Evolutionary conservation across 2,888 invertebrate genomes (phyloP).

Genomic region (Conops quadrifasciatus): DNA sequence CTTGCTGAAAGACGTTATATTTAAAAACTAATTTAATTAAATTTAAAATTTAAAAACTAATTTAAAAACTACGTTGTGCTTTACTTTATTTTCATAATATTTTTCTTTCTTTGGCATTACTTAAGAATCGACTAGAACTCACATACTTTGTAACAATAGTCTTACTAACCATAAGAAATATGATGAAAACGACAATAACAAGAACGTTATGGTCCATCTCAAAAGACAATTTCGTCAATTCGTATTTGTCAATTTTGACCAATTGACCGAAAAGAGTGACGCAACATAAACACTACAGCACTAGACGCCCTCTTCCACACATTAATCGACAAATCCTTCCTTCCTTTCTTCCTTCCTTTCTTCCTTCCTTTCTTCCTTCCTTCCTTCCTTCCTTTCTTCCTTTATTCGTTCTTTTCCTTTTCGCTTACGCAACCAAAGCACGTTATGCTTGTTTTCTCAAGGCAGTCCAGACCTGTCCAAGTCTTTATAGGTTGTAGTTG

Average conservation of each 20-base stretch:
- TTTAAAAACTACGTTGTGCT: too few species aligned
- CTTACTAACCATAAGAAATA: neutral
- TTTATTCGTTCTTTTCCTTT: too few species aligned
- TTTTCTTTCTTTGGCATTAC: neutral
- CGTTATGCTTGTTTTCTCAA: too few species aligned
- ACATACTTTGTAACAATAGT: neutral
- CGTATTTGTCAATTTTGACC: constrained; percentile 28
- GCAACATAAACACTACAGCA: constrained; percentile 21
- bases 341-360: neutral
- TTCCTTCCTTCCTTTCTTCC: neutral
- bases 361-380: neutral
- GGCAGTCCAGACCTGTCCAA: too few species aligned
- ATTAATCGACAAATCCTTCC: neutral
- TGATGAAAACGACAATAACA: neutral
- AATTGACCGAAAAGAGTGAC: constrained; percentile 29
- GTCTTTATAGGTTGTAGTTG: too few species aligned
- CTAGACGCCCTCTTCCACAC: neutral
- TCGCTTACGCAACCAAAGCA: too few species aligned
- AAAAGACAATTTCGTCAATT: neutral
- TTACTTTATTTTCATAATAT: neutral
- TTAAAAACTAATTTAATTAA: too few species aligned
- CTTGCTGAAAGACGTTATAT: too few species aligned
- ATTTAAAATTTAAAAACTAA: too few species aligned
- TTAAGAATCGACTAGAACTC: neutral
- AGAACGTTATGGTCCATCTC: neutral